Evolutionary conservation across 1,140 invertebrate species (phyloP).

Genomic region (Nylanderia fulva): DNA sequence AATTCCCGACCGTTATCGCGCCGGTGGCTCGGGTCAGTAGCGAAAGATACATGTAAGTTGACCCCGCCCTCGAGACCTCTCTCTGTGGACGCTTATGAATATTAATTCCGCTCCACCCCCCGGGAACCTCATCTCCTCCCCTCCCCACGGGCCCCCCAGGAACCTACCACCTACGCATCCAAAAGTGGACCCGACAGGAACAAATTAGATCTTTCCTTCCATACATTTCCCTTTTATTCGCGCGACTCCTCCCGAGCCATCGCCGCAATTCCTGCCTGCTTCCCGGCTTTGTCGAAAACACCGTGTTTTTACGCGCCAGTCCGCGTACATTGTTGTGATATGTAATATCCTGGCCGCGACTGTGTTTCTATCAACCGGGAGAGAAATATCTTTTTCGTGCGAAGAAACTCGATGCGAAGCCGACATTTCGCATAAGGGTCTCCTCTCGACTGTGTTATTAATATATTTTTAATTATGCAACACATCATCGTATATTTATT

Average conservation of each 20-base stretch:
- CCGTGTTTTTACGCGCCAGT: constrained; percentile 22
- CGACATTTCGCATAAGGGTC: not conserved
- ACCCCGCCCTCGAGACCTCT: constrained; percentile 85
- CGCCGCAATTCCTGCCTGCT: constrained; percentile 60
- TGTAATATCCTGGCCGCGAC: constrained; percentile 48
- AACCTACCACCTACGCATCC: constrained; percentile 68
- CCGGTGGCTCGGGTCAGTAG: constrained; percentile 83
- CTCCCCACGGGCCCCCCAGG: constrained; percentile 9
- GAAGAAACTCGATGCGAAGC: not conserved
- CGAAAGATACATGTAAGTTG: constrained; percentile 87
- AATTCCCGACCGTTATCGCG: constrained; percentile 85
- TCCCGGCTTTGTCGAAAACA: constrained; percentile 34
- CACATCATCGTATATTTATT: not conserved
- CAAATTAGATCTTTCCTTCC: constrained; percentile 87
- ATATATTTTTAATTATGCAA: constrained; percentile 4
- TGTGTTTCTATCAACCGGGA: constrained; percentile 40
- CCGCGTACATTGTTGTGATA: constrained; percentile 47
- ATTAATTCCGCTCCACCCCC: constrained; percentile 83
- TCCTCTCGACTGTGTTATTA: not conserved
- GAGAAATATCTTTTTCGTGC: constrained; percentile 21
- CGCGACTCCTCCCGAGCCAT: constrained; percentile 65
- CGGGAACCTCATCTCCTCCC: constrained; percentile 26
- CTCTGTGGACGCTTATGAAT: constrained; percentile 86
- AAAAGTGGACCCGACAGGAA: constrained; percentile 84
- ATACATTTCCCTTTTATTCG: constrained; percentile 86